These are phyloP conservation scores for Heptranchias perlo DNA, from an alignment of 2,113 vertebrate species.

Conservation along the genomic window DNA sequence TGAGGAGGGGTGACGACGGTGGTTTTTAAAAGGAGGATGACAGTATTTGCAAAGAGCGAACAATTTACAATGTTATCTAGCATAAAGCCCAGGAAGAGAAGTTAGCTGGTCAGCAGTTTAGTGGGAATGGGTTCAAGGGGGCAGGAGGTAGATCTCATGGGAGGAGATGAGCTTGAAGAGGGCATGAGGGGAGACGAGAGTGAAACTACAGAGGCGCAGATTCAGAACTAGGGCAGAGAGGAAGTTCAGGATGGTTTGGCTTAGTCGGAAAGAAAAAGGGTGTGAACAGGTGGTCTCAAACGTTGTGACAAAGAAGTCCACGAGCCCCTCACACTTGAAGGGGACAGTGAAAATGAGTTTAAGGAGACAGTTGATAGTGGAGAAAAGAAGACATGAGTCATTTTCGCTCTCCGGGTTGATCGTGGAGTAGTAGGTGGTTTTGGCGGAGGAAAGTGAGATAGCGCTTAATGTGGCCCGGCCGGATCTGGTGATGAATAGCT, in stretches of 20 bases:
- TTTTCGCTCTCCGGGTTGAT: not conserved
- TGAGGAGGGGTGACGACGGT: not conserved
- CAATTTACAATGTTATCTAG: not conserved
- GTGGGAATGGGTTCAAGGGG: not conserved
- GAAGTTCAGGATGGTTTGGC: not conserved
- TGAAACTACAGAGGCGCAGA: not conserved
- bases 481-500: not conserved
- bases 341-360: not conserved
- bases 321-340: not conserved
- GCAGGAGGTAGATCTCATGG: too few species aligned
- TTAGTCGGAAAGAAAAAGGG: not conserved
- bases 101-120: not conserved
- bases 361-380: not conserved
- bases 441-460: not conserved
- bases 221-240: not conserved
- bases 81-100: not conserved
- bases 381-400: not conserved
- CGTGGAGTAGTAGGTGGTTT: not conserved
- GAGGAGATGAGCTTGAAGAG: not conserved
- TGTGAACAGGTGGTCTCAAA: not conserved
- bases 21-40: not conserved
- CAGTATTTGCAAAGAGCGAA: not conserved
- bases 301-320: not conserved
- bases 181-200: not conserved
- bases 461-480: not conserved